Base-by-base conservation (phyloP, 2,113 vertebrate species). In the Athene cunicularia region DNA sequence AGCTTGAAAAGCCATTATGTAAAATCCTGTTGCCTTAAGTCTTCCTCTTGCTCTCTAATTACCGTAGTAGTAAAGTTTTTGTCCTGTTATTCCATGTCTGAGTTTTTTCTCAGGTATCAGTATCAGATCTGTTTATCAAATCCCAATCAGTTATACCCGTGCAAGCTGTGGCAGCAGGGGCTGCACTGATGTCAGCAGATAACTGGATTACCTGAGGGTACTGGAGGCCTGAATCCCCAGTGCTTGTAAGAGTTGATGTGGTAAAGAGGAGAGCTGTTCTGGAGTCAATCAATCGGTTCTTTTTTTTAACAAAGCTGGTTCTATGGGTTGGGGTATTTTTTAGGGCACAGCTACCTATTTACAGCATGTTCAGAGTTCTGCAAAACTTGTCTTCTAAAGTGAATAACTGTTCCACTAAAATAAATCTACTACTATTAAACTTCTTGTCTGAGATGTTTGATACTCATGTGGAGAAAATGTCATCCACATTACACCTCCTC, bases 121-220 rank as follows among this genome's bases (percentile, higher is more conserved):
- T 39, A 66, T n/a, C 45, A 80, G 63, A 60, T 52, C 24, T 58
- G 27, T 85, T 88, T 62, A 74, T 75, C 37, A 55, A 85, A 14
- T 49, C 58, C 79, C 89, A 2, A 5, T 88, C 60, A 45, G 79
- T 43, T 76, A 45, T 22, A 73, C 35, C 12, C 0, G 1, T 68
- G 75, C 79, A 76, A 80, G 55, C 55, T 56, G 50, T 88, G 70
- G 86, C 95, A 94, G 92, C 68, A 83, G 58, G 37, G 55, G 30
- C 89, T 83, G 70, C n/a, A 21, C 35, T 84, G 86, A 92, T 94
- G 95, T 90, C 94, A 95, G 43, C 3, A 12, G 72, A 50, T 92
- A 95, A 97, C 84, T 63, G 91, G 95, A 95, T 97, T 94, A 76
- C 50, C 52, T 70, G 27, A 5, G 12, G 16, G 32, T 62, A 81